A percentile compares a stretch with the other conserved stretches of the same genome.
Conservation (phyloP, 2,113 vertebrate species). For the Glaucidium brasilianum region DNA sequence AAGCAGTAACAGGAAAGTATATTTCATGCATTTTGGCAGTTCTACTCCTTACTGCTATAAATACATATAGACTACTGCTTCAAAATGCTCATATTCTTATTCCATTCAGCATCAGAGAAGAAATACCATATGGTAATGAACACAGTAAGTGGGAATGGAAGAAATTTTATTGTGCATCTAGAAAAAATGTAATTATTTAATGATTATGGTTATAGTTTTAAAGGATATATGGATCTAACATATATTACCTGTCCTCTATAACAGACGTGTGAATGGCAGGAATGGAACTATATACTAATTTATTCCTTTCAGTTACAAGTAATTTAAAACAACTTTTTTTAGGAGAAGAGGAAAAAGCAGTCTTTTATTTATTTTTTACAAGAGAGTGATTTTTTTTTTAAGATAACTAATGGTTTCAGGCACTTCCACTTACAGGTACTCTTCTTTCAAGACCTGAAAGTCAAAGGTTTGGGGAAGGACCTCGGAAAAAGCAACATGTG, state of each 20-base stretch:
- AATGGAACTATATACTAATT: neutral
- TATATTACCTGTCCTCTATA: neutral
- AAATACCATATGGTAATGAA: neutral
- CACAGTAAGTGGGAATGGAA: neutral
- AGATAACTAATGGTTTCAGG: neutral
- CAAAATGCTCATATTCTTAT: neutral
- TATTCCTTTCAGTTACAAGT: neutral
- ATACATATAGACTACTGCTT: neutral
- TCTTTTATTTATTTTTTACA: neutral
- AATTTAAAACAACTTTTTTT: neutral
- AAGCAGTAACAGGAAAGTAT: neutral
- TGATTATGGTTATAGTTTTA: neutral
- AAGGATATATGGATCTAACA: neutral
- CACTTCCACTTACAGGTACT: neutral
- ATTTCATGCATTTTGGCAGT: slow-evolving; percentile 21
- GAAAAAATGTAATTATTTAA: slow-evolving; percentile 31
- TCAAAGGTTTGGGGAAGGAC: neutral
- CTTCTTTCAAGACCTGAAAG: neutral
- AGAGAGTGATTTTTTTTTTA: neutral
- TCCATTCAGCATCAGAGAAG: neutral
- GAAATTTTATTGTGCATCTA: neutral
- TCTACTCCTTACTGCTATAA: slow-evolving; percentile 11
- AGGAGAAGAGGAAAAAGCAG: neutral
- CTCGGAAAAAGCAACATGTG: neutral
- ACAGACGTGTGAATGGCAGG: neutral